phyloP scores from a whole-genome alignment of 2,888 invertebrate genomes.

The Heliconius hortense region DNA sequence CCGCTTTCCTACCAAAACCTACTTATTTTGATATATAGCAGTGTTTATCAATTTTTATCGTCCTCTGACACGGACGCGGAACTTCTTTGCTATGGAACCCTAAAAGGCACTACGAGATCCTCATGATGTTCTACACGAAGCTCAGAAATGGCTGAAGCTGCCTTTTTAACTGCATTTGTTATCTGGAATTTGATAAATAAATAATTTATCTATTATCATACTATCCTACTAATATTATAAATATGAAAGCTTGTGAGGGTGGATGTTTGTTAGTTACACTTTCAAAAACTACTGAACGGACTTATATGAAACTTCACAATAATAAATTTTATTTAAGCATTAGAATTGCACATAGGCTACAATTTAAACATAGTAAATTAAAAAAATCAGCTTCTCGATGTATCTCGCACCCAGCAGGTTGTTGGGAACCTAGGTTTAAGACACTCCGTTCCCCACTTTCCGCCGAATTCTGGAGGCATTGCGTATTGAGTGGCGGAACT shows the following conservation, averaged over 20 bases:
- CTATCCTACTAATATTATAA: not conserved
- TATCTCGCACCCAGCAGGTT: too few relatives aligned
- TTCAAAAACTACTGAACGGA: too few relatives aligned
- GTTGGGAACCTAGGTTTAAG: too few relatives aligned
- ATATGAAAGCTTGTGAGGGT: not conserved
- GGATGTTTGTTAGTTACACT: too few relatives aligned
- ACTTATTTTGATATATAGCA: slow-evolving; percentile 13
- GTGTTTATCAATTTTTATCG: slow-evolving; percentile 39
- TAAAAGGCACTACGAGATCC: slow-evolving; percentile 94
- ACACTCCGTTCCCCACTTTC: too few relatives aligned
- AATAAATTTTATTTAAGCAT: too few relatives aligned
- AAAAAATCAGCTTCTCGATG: too few relatives aligned
- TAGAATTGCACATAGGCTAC: too few relatives aligned
- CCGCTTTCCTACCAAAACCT: not conserved
- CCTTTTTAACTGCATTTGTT: slow-evolving; percentile 85
- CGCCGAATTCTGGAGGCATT: too few relatives aligned
- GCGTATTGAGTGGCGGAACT: too few relatives aligned
- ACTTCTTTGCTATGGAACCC: slow-evolving; percentile 83
- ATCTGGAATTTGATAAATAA: slow-evolving; percentile 84
- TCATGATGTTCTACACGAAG: slow-evolving; percentile 94
- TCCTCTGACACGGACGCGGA: slow-evolving; percentile 46
- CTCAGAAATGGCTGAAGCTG: slow-evolving; percentile 87
- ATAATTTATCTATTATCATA: not conserved
- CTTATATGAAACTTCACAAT: too few relatives aligned
- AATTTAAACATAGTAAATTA: too few relatives aligned